A percentile compares a stretch with the other conserved stretches of the same genome.
Conservation (phyloP, 64 coral and sea anemone genomes). For the Dendrophyllia cribrosa region DNA sequence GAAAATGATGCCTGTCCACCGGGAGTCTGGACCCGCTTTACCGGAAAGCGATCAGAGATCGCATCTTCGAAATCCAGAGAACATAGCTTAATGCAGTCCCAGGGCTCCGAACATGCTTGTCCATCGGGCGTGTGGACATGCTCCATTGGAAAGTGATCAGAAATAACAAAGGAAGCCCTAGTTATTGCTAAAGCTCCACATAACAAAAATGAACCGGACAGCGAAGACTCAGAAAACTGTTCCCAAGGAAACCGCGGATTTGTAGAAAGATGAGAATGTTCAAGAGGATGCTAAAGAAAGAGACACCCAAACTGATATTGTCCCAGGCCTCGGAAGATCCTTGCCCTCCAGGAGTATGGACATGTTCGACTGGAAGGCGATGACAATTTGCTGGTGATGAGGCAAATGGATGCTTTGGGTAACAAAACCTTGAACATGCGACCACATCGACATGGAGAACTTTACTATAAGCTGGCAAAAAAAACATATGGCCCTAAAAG, state of each 20-base stretch:
- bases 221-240: background rate
- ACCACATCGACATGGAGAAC: too few species aligned
- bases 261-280: background rate
- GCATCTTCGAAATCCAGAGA: background rate
- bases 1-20: background rate
- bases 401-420: too few species aligned
- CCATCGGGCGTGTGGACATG: background rate
- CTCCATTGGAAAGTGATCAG: background rate
- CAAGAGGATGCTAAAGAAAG: background rate
- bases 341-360: constrained; percentile 7
- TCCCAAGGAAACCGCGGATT: background rate
- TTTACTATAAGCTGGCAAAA: too few species aligned
- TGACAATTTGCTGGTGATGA: too few species aligned
- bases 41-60: constrained; percentile 3
- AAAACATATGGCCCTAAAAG: too few species aligned
- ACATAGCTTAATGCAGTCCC: background rate
- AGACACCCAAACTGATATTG: background rate
- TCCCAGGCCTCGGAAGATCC: background rate
- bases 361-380: background rate
- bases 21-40: background rate
- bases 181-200: background rate
- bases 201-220: background rate
- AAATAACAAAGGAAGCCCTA: background rate
- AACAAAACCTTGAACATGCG: too few species aligned
- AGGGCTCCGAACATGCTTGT: background rate